A percentile compares a stretch with the other conserved stretches of the same genome.
phyloP scores from a whole-genome alignment of 1,140 invertebrate genomes.

The Hylaeus volcanicus region DNA sequence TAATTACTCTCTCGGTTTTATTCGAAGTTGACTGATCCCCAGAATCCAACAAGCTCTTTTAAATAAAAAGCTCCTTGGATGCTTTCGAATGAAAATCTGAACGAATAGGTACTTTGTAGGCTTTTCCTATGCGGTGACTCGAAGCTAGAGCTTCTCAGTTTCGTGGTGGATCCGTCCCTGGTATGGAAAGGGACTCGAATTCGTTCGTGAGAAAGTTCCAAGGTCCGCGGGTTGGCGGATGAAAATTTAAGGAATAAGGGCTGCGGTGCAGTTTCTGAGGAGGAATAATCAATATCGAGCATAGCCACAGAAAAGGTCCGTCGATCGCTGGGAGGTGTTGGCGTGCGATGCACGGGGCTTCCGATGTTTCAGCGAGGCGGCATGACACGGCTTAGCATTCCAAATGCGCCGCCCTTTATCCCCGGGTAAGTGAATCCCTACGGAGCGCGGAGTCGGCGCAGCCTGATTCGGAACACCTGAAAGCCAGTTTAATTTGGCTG shows the following conservation, averaged over 20 bases:
- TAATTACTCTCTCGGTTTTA: too few relatives aligned
- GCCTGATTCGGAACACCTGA: constrained; percentile 1
- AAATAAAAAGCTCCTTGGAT: too few relatives aligned
- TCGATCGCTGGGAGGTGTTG: not conserved
- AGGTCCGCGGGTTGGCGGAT: not conserved
- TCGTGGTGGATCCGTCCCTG: too few relatives aligned
- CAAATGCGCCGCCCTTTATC: not conserved
- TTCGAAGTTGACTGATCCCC: too few relatives aligned
- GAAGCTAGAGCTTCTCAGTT: too few relatives aligned
- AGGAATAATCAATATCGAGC: not conserved
- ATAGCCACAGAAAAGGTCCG: not conserved
- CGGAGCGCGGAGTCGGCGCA: not conserved
- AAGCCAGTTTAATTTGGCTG: constrained; percentile 13
- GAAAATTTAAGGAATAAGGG: not conserved
- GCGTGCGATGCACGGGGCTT: not conserved
- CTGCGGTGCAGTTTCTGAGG: too few relatives aligned
- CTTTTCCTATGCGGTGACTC: too few relatives aligned
- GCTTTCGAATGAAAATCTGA: too few relatives aligned
- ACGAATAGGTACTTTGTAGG: too few relatives aligned
- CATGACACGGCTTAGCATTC: constrained; percentile 9
- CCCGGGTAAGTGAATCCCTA: constrained; percentile 2
- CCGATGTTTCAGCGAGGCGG: not conserved
- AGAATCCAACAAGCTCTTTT: too few relatives aligned
- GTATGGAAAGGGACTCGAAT: not conserved
- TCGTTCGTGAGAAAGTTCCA: too few relatives aligned